Conservation (phyloP, 2,797 vertebrate species). For the Dryobates pubescens region DNA sequence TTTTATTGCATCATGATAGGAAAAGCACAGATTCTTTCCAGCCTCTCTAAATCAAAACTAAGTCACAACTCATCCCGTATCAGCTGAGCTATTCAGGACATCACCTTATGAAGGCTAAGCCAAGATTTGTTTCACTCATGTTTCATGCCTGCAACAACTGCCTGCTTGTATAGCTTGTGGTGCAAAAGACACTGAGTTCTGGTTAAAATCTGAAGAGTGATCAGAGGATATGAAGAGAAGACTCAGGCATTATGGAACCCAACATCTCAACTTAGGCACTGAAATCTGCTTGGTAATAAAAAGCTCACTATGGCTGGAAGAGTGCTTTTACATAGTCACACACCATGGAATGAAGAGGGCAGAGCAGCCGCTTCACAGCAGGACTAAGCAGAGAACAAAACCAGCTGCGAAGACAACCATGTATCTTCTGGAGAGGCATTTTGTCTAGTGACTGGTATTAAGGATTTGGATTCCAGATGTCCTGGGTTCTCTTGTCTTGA, state of each 20-base stretch:
- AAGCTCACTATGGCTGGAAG: not conserved
- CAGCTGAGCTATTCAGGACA: not conserved
- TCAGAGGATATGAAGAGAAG: not conserved
- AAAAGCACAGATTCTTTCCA: not conserved
- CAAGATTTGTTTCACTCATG: not conserved
- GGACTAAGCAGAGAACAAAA: not conserved
- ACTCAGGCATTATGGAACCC: not conserved
- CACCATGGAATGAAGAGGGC: not conserved
- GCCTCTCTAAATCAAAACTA: not conserved
- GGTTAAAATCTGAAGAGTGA: not conserved
- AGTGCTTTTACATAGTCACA: not conserved
- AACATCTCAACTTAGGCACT: not conserved
- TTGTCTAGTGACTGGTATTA: not conserved
- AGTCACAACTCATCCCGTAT: not conserved
- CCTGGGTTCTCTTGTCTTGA: not conserved
- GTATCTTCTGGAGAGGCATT: not conserved
- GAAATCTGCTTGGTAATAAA: not conserved
- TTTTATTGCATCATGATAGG: not conserved
- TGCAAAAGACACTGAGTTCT: not conserved
- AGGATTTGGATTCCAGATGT: not conserved
- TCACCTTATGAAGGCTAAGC: not conserved
- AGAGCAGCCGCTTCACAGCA: not conserved
- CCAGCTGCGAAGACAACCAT: not conserved
- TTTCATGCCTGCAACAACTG: not conserved
- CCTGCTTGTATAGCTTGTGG: not conserved